These are phyloP conservation scores for Ostrea denselamellosa DNA, from an alignment of 1,140 invertebrate species.

Conservation along the genomic window DNA sequence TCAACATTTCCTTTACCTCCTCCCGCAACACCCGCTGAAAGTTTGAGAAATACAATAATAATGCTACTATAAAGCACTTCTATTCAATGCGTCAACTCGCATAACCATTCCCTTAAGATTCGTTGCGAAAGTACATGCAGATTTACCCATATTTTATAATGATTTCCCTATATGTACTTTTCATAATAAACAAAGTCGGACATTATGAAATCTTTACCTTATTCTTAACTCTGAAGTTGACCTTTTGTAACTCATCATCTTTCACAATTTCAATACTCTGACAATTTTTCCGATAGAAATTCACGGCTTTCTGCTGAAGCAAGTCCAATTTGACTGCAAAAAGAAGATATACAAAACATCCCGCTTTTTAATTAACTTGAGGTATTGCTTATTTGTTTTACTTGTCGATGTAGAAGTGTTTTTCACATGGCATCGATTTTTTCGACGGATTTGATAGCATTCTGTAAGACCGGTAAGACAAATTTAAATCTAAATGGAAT, in stretches of 20 bases:
- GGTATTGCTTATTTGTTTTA: no score
- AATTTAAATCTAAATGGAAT: no score
- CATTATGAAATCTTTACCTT: constrained; percentile 76
- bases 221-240: constrained; percentile 78
- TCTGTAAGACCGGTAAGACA: no score
- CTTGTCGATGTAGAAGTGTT: no score
- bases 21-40: constrained; percentile 76
- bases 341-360: not conserved
- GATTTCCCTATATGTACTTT: no score
- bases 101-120: no score
- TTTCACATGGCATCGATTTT: no score
- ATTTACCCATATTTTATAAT: no score
- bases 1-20: constrained; percentile 78
- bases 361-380: no score
- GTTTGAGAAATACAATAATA: not conserved
- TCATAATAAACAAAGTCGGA: not conserved
- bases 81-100: no score
- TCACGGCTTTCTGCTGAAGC: constrained; percentile 74
- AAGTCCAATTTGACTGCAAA: constrained; percentile 69
- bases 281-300: constrained; percentile 78
- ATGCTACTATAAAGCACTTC: not conserved
- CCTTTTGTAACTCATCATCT: constrained; percentile 78
- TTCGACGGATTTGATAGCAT: no score
- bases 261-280: constrained; percentile 78
- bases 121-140: no score